These are phyloP conservation scores for Pelmatolapia mariae DNA, from an alignment of 2,113 vertebrate species.

Conservation along the genomic window DNA sequence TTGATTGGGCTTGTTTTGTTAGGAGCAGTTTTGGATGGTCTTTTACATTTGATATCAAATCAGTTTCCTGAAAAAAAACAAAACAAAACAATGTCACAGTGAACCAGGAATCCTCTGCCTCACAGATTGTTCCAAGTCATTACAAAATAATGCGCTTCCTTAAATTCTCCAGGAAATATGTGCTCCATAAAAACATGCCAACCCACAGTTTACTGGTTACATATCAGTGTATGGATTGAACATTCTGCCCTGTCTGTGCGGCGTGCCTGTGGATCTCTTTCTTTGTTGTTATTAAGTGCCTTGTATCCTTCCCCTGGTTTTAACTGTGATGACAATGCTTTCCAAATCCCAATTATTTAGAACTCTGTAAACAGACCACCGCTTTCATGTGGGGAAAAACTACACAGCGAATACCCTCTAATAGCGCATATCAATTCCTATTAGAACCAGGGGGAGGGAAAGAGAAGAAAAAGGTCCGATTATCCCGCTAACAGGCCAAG, in stretches of 20 bases:
- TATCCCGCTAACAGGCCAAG: conserved; percentile 61
- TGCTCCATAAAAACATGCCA: background rate
- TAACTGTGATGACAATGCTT: conserved; percentile 64
- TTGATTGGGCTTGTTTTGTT: conserved; percentile 18
- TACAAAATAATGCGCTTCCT: conserved; percentile 25
- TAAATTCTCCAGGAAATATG: conserved; percentile 2
- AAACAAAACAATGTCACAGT: background rate
- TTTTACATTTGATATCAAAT: conserved; percentile 8
- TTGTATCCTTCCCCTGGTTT: conserved; percentile 48
- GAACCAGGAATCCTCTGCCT: conserved; percentile 15
- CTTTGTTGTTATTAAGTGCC: conserved; percentile 51
- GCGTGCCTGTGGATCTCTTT: conserved; percentile 33
- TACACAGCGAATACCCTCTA: conserved; percentile 63
- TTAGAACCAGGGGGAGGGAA: conserved; percentile 31
- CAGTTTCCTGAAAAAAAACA: background rate
- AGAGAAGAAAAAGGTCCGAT: conserved; percentile 14
- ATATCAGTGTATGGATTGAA: background rate
- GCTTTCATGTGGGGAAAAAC: conserved; percentile 62
- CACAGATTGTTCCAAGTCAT: conserved; percentile 17
- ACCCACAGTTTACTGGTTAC: conserved; percentile 10
- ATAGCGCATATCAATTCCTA: conserved; percentile 66
- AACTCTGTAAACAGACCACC: conserved; percentile 59
- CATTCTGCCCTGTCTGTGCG: conserved; percentile 43
- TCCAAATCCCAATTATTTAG: conserved; percentile 62
- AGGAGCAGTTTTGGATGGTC: conserved; percentile 12